Conservation (phyloP, 1,140 invertebrate genomes). For the Drosophila watanabei region DNA sequence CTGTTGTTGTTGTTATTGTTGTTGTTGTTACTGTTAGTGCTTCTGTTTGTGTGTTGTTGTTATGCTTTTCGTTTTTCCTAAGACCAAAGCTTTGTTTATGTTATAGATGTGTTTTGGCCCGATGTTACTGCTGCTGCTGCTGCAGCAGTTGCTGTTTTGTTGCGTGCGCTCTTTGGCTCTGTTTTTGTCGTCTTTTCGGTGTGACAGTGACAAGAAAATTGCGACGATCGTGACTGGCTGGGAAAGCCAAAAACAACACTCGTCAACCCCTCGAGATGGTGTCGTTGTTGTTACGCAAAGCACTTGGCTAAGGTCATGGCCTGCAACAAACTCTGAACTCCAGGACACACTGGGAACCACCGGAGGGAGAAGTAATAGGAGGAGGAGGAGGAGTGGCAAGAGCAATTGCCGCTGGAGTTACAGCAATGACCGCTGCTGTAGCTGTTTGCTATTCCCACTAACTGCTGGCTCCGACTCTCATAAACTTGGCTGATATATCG, state of each 20-base stretch:
- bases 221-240: conserved; percentile 77
- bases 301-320: conserved; percentile 68
- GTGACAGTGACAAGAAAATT: conserved; percentile 80
- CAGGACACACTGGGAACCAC: conserved; percentile 8
- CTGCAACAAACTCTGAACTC: conserved; percentile 7
- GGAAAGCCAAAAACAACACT: conserved; percentile 73
- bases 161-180: conserved; percentile 33
- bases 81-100: conserved; percentile 57
- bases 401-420: conserved; percentile 9
- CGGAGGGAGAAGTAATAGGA: not conserved
- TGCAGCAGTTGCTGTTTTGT: conserved; percentile 31
- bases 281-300: conserved; percentile 72
- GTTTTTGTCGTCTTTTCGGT: conserved; percentile 33
- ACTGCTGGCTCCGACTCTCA: conserved; percentile 4
- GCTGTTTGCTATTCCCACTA: conserved; percentile 8
- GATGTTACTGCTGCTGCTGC: conserved; percentile 29
- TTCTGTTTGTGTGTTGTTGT: conserved; percentile 38
- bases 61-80: conserved; percentile 17
- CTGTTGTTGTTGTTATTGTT: conserved; percentile 11
- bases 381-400: not conserved
- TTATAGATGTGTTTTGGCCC: conserved; percentile 60
- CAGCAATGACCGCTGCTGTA: conserved; percentile 17
- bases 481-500: conserved; percentile 42
- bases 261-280: conserved; percentile 8
- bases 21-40: conserved; percentile 30